Conservation (phyloP, 2,113 vertebrate genomes). For the Hepsetus odoe region DNA sequence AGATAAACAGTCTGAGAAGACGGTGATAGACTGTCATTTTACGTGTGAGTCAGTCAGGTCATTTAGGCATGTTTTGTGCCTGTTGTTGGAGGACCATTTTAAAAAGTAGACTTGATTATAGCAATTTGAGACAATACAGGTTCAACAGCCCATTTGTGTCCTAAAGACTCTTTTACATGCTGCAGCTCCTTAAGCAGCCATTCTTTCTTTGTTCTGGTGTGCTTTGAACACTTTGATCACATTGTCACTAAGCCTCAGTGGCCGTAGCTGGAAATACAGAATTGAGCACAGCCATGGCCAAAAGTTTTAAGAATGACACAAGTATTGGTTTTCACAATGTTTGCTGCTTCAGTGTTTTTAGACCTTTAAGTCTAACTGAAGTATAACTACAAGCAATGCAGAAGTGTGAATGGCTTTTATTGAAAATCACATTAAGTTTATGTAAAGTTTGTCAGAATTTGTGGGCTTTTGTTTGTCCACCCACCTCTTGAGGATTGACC, state of each 20-base stretch:
- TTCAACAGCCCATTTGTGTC: not conserved
- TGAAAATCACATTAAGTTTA: too few relatives aligned
- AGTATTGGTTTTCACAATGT: too few relatives aligned
- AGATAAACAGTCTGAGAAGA: not conserved
- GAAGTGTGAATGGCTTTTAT: too few relatives aligned
- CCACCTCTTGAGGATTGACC: too few relatives aligned
- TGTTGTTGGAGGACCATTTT: not conserved
- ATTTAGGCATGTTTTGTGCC: not conserved
- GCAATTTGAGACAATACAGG: not conserved
- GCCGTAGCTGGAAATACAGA: constrained; percentile 33
- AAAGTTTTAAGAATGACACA: too few relatives aligned
- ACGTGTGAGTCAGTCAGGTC: not conserved
- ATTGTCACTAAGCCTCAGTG: constrained; percentile 39
- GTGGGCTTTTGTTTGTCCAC: too few relatives aligned
- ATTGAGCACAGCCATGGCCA: not conserved
- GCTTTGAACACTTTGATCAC: constrained; percentile 38
- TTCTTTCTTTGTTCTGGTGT: constrained; percentile 4
- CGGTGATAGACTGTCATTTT: not conserved
- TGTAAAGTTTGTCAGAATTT: too few relatives aligned
- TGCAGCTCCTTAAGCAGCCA: not conserved
- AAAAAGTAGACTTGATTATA: constrained; percentile 18
- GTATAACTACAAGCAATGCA: too few relatives aligned
- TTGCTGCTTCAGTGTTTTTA: too few relatives aligned
- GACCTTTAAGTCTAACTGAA: too few relatives aligned
- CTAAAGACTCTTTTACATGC: not conserved